Evolutionary conservation across 2,113 vertebrate genomes (phyloP), one percentile per base, ranked within the genome.

Genomic region (Sigmodon hispidus): DNA sequence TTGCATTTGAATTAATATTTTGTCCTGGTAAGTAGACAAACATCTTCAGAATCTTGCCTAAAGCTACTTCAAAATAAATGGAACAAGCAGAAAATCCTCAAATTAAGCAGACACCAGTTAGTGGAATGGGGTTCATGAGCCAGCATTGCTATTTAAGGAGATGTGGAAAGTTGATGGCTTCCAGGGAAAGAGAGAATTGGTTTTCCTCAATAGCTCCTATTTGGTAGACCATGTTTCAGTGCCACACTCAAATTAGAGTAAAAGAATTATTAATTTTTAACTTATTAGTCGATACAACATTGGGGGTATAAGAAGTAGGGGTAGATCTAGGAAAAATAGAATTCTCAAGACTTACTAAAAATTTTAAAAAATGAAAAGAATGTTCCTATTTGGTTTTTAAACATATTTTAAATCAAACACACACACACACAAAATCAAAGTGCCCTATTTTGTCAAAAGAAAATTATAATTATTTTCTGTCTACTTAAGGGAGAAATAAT

Each of bases 351-450:
- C 55, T 59, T 81, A 40, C 43, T 83, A 61, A 61, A 61, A 43
- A 43, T 43, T 83, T 83, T 83, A 11, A 84, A 45, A 84, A 19
- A 45, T 24, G 3, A 61, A 83, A 61, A 26, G 13, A 43, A 84
- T 31, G 40, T 2, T 84, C 40, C 52, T 40, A 16, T 85, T 65
- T 63, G 57, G 31, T 91, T 52, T 67, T 43, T 73, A 69, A 86
- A 88, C n/a, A 89, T 93, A 89, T 81, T 84, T 91, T 97, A 67
- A 95, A 92, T 48, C 43, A 94, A 67, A 87, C 89, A 52, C 52
- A 93, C 70, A 85, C 92, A 55, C 48, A 92, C 72, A 92, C 55
- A 94, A 90, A 22, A 87, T 31, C 43, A 94, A 86, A 72, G 8
- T 89, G 43, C 8, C 9, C 5, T 90, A 88, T 95, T 92, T 9